Base-by-base conservation (phyloP, 2,113 vertebrate species). In the Phodopus roborovskii region DNA sequence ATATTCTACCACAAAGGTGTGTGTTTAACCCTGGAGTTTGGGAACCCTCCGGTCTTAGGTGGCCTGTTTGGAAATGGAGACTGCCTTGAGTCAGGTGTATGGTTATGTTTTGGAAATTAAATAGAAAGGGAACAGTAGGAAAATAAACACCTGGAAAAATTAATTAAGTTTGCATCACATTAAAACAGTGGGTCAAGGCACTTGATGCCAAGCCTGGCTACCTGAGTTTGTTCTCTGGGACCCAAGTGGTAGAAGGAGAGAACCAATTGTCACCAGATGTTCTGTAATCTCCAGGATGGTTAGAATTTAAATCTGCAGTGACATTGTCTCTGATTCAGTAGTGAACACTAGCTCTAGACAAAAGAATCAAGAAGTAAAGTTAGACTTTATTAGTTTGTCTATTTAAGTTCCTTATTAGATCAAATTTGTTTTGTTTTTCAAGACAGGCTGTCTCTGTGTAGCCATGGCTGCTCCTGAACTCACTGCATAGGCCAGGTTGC, bases 71-170 rank as follows among this genome's bases (percentile, higher is more conserved):
- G 19, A 81, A 88, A 16, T 62, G 28, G 89, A 10, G 26, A 22
- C 77, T 94, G 82, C 10, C 15, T 75, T 92, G 81, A 85, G 85
- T 92, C 3, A 74, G 66, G 58, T 45, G 13, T 90, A 89, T 62
- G 28, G 22, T 62, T 94, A 62, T 39, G 91, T 96, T 95, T 92
- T 71, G 88, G 86, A 87, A 91, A 95, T 73, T 62, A 93, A 91
- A 58, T 73, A 85, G 33, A 84, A 94, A 78, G 28, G 53, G 53
- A 60, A 60, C 24, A 60, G 36, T 60, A 70, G 79, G 82, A 58
- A 64, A 93, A 94, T 75, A 94, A 81, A 90, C 8, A 96, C 7
- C 6, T 75, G 62, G 86, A 88, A 58, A 95, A 95, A 88, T 90
- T 85, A 92, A 96, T 70, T 75, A 73, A 66, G 86, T 95, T 92